Base-by-base conservation (phyloP, 1,140 invertebrate species). In the Steinernema feltiae region DNA sequence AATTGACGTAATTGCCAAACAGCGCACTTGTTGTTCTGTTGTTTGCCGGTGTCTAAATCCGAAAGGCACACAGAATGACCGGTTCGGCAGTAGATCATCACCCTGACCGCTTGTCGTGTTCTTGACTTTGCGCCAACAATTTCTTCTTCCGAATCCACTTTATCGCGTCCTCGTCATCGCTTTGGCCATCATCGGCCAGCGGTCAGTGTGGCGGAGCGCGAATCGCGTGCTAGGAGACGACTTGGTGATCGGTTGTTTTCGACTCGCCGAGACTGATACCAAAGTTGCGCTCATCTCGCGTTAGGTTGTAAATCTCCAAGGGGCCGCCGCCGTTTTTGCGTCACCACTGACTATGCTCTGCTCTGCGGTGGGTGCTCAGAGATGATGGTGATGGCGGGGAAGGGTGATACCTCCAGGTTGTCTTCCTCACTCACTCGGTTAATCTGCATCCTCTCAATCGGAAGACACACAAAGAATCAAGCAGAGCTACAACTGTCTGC, bases 1-100 rank as follows among this genome's bases (percentile, higher is more conserved):
- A 7, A 21, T 3, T 63, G 53, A n/a, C n/a, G n/a, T n/a, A n/a
- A n/a, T n/a, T n/a, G n/a, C n/a, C n/a, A n/a, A n/a, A n/a, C n/a
- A n/a, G n/a, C n/a, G n/a, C n/a, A n/a, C 53, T 63, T 63, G 53
- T 63, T 63, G 53, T 63, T 63, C 7, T 63, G 7, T 63, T 63
- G 53, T 63, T 21, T 7, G 53, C 53, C 53, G n/a, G 24, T 63
- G 53, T 63, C 53, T 12, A 27, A 63, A 63, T 63, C 53, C 53
- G 24, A 63, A n/a, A 27, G 53, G 53, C 53, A 63, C 15, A 63
- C 53, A 27, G 15, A 15, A 21, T 27, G 53, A n/a, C 53, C 53
- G 53, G 53, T 63, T 27, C 2, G 53, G 53, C 53, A 7, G 53
- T n/a, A 63, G 15, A 27, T 63, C 53, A 63, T 21, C 15, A 21